Evolutionary conservation across 2,113 vertebrate genomes (phyloP).

Genomic region (Hucho hucho): DNA sequence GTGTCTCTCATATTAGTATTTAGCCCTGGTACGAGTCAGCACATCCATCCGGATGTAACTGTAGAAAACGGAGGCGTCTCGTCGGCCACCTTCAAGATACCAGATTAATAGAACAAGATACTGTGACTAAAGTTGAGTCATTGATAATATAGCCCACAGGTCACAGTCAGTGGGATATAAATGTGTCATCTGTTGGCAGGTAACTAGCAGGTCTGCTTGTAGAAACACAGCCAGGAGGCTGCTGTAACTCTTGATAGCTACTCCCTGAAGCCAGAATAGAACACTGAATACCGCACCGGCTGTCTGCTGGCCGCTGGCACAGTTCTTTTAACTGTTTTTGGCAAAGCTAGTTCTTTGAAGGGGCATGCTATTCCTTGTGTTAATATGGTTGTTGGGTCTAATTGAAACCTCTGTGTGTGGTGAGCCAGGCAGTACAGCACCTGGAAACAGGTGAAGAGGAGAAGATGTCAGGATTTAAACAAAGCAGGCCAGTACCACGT

Average conservation of each 20-base stretch:
- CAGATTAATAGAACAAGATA: conserved; percentile 23
- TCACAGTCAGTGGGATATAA: conserved; percentile 45
- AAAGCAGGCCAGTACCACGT: conserved; percentile 14
- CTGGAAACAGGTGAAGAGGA: conserved; percentile 34
- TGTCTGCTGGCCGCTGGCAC: conserved; percentile 44
- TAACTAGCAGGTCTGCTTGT: conserved; percentile 42
- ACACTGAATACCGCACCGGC: conserved; percentile 31
- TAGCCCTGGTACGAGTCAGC: conserved; percentile 50
- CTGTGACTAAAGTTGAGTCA: conserved; percentile 42
- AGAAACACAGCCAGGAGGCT: conserved; percentile 45
- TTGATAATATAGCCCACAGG: conserved; percentile 31
- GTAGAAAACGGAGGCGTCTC: conserved; percentile 20
- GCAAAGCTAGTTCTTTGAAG: conserved; percentile 36
- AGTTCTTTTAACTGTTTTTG: not conserved
- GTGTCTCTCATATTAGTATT: conserved; percentile 35
- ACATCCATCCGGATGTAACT: conserved; percentile 26
- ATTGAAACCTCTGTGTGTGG: conserved; percentile 32
- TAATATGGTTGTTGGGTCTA: conserved; percentile 18
- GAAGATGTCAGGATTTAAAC: conserved; percentile 15
- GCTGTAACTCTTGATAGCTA: conserved; percentile 48
- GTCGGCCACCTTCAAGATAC: conserved; percentile 16
- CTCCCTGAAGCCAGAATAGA: conserved; percentile 43
- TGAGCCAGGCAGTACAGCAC: conserved; percentile 34
- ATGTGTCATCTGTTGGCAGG: conserved; percentile 60
- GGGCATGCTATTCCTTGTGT: conserved; percentile 25